A percentile compares a stretch with the other conserved stretches of the same genome.
phyloP scores from a whole-genome alignment of 2,113 vertebrate species.

The Indicator indicator region DNA sequence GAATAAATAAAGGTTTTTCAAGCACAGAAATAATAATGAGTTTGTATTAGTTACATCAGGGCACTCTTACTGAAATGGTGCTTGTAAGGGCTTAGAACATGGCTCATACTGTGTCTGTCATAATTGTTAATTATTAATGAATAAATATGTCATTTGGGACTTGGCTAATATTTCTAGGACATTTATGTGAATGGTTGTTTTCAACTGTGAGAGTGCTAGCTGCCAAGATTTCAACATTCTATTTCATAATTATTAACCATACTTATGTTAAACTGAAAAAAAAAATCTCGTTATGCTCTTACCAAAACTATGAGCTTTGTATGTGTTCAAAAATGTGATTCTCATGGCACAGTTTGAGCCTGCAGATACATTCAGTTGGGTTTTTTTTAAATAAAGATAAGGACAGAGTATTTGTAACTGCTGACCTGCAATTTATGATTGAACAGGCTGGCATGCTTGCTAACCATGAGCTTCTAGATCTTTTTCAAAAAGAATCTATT shows the following conservation, averaged over 20 bases:
- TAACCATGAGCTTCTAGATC: neutral
- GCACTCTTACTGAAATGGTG: neutral
- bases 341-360: neutral
- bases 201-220: neutral
- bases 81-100: neutral
- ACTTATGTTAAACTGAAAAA: neutral
- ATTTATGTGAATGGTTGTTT: conserved; percentile 41
- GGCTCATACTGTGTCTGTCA: neutral
- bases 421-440: neutral
- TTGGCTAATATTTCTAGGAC: conserved; percentile 13
- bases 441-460: neutral
- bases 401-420: neutral
- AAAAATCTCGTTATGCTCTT: neutral
- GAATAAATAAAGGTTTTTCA: neutral
- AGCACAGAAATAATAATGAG: neutral
- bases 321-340: neutral
- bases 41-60: neutral
- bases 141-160: neutral
- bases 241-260: neutral
- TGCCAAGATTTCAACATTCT: neutral
- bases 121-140: conserved; percentile 56
- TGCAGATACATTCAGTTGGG: neutral
- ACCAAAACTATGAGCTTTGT: neutral
- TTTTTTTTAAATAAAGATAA: neutral
- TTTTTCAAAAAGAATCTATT: neutral